These are phyloP conservation scores for Uropsilus gracilis DNA, from an alignment of 2,113 vertebrate species.

Conservation along the genomic window DNA sequence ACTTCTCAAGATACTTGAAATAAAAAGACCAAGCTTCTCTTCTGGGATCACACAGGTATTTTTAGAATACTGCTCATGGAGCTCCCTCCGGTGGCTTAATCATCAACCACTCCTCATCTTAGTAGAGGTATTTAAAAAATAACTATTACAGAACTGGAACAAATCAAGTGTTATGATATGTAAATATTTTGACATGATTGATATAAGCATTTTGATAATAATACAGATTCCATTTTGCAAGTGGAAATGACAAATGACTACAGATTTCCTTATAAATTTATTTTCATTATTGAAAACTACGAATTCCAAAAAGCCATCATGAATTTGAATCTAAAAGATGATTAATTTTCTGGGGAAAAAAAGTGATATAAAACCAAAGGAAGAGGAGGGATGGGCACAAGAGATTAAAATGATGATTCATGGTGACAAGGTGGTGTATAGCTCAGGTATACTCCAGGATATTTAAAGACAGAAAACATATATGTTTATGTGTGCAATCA, in stretches of 20 bases:
- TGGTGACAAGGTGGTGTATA: too few relatives aligned
- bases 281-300: neutral
- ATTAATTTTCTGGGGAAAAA: neutral
- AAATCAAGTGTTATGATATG: neutral
- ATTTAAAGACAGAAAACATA: too few relatives aligned
- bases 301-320: neutral
- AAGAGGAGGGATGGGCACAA: too few relatives aligned
- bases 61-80: slow-evolving; percentile 27
- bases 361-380: neutral
- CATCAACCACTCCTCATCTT: neutral
- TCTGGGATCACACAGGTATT: neutral
- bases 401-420: too few relatives aligned
- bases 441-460: too few relatives aligned
- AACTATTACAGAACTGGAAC: neutral
- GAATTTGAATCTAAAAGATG: slow-evolving; percentile 30
- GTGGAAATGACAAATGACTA: neutral
- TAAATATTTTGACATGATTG: neutral
- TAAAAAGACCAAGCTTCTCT: slow-evolving; percentile 12
- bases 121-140: neutral
- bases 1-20: neutral
- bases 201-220: neutral
- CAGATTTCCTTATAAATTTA: neutral
- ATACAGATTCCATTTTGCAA: neutral
- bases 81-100: slow-evolving; percentile 66
- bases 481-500: too few relatives aligned